These are phyloP conservation scores for Syritta pipiens DNA, from an alignment of 2,888 invertebrate species.

Conservation along the genomic window DNA sequence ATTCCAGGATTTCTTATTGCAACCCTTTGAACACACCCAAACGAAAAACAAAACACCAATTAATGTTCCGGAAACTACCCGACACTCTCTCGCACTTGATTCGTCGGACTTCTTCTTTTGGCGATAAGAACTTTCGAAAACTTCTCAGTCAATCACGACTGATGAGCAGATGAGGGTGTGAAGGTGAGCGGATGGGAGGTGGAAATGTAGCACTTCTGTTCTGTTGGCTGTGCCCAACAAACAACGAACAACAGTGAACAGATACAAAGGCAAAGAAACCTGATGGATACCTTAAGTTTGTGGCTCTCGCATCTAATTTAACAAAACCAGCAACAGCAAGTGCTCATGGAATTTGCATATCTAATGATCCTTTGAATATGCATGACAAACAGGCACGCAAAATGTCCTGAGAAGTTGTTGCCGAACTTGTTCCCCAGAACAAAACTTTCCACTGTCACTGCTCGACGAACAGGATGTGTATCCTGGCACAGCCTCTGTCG, in stretches of 20 bases:
- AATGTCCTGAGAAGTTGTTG: constrained; percentile 49
- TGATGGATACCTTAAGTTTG: constrained; percentile 17
- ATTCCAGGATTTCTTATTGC: neutral
- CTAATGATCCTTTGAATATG: constrained; percentile 69
- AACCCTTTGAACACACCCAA: constrained; percentile 10
- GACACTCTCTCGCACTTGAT: neutral
- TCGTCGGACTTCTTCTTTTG: neutral
- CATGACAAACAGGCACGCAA: constrained; percentile 59
- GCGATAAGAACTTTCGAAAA: neutral
- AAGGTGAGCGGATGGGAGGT: neutral
- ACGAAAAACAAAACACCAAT: neutral
- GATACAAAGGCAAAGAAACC: neutral
- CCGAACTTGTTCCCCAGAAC: constrained; percentile 34
- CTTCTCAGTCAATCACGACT: constrained; percentile 22
- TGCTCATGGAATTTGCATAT: constrained; percentile 57
- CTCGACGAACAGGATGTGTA: neutral
- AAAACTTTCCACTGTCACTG: constrained; percentile 29
- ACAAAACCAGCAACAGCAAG: constrained; percentile 31
- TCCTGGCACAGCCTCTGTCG: neutral
- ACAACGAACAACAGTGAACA: neutral
- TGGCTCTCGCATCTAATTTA: constrained; percentile 39
- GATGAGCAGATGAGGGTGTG: neutral
- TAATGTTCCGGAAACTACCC: constrained; percentile 23
- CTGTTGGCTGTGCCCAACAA: neutral
- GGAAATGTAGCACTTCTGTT: neutral